Evolutionary conservation across 2,888 invertebrate species (phyloP).

Genomic region (Tachina fera): DNA sequence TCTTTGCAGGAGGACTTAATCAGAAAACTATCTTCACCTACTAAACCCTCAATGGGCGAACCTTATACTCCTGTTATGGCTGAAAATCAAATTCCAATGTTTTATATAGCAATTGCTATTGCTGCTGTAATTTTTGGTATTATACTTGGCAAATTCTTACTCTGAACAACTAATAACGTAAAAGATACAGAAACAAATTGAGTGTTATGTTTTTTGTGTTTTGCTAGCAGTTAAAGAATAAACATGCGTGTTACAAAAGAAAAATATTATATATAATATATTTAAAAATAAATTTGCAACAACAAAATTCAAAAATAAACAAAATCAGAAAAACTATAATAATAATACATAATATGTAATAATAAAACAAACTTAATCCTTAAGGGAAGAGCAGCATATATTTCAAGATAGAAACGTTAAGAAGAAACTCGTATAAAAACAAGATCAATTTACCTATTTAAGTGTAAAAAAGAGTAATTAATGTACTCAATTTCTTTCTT

Average conservation of each 20-base stretch:
- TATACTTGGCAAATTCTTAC: conserved; percentile 91
- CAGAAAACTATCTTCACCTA: conserved; percentile 84
- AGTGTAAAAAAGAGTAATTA: conserved; percentile 51
- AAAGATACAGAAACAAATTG: conserved; percentile 61
- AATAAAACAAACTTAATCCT: conserved; percentile 58
- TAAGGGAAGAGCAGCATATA: conserved; percentile 63
- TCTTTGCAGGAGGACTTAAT: conserved; percentile 86
- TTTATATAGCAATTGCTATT: conserved; percentile 87
- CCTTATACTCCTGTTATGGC: conserved; percentile 86
- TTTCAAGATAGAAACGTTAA: conserved; percentile 51
- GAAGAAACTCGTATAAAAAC: conserved; percentile 52
- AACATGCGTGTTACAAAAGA: conserved; percentile 68
- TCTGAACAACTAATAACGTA: conserved; percentile 85
- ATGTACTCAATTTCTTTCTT: conserved; percentile 38
- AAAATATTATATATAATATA: conserved; percentile 48
- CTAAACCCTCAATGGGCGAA: conserved; percentile 81
- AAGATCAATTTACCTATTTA: conserved; percentile 59
- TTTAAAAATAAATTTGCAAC: conserved; percentile 67
- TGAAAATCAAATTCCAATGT: conserved; percentile 85
- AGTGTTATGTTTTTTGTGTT: conserved; percentile 71
- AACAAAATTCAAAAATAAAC: conserved; percentile 61
- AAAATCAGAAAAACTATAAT: conserved; percentile 51
- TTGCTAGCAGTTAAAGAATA: conserved; percentile 66
- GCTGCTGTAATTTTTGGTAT: conserved; percentile 89
- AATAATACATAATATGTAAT: neutral